Base-by-base conservation (phyloP, 1,140 invertebrate species). In the Intoshia linei region DNA sequence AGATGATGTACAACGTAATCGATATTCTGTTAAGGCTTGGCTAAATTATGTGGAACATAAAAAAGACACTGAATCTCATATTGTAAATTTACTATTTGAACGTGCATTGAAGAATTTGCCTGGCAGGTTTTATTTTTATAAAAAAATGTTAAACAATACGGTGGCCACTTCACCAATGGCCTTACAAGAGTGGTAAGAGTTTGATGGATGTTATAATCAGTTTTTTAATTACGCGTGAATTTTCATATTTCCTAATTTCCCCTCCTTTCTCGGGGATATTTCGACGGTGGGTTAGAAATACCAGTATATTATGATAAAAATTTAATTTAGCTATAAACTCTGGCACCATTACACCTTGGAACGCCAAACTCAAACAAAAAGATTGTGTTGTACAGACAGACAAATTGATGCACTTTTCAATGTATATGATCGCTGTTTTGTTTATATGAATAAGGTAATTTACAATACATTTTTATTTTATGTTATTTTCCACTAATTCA, bases 1-100 rank as follows among this genome's bases (percentile, higher is more conserved):
- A 65, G 84, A 95, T 57, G 84, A 95, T 56, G 87, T 93, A 48
- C 61, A 92, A 18, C 62, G 84, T 43, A 93, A 95, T 63, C 78
- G 79, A 2, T 87, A 71, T 60, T 87, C 78, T 13, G 75, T 93
- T 0, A 90, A 90, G 59, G 78, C 87, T 50, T 95, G 87, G 87
- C 65, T 90, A 19, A 65, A 84, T 30, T 95, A 93, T 50, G 79
- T 93, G 35, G 81, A 92, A 43, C 76, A 84, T 52, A 79, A 90
- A 48, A 84, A 79, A 51, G 67, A 66, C 46, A 44, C 50, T 18
- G 70, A 73, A 46, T 60, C 69, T 51, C 48, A 49, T 34, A 68
- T 67, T 41, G 66, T 90, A 3, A 87, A 87, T 55, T 64, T 81
- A 42, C 71, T 93, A 13, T 95, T 81, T 61, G 84, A 95, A 59